Evolutionary conservation across 2,888 invertebrate genomes (phyloP), one percentile per base, ranked within the genome.

Genomic region (Noctua janthe): DNA sequence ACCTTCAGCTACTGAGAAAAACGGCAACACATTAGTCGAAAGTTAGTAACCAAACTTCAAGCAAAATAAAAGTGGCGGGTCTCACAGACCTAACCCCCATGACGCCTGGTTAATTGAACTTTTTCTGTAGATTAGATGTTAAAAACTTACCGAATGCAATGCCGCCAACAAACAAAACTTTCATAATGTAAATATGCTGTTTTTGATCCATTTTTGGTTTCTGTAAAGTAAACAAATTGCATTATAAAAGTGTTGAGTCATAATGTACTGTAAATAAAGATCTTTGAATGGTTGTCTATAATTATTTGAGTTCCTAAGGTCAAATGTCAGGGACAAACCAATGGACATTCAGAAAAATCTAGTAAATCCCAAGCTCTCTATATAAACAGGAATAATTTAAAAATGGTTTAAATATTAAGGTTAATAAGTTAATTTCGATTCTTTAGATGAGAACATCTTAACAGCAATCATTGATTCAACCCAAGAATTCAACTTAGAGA

Each of bases 101-200:
- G 29, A 29, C 29, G 29, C 29, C 29, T 29, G 29, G 29, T 29
- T n/a, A n/a, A n/a, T 59, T n/a, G 0, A 1, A 13, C 15, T 47
- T 29, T 62, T 62, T 15, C 62, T 62, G 62, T 29, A 29, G 59
- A 59, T n/a, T n/a, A n/a, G n/a, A n/a, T n/a, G 5, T 56, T n/a
- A n/a, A 62, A 17, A 56, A 89, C 94, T 91, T 84, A 94, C 95
- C 95, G 59, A 90, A 72, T 56, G 89, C 88, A 76, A 94, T 91
- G 15, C 93, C 91, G 17, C 83, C 74, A 6, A 91, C 91, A 85
- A 94, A 92, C n/a, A 94, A 80, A 64, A 92, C 84, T 77, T 94
- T 93, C n/a, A 93, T 80, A 5, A 85, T 51, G 75, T 92, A 93
- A 11, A 92, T 86, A 64, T 91, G 88, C 39, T 83, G 66, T 2